These are phyloP conservation scores for Myiagra hebetior DNA, from an alignment of 2,113 vertebrate genomes.

Conservation along the genomic window DNA sequence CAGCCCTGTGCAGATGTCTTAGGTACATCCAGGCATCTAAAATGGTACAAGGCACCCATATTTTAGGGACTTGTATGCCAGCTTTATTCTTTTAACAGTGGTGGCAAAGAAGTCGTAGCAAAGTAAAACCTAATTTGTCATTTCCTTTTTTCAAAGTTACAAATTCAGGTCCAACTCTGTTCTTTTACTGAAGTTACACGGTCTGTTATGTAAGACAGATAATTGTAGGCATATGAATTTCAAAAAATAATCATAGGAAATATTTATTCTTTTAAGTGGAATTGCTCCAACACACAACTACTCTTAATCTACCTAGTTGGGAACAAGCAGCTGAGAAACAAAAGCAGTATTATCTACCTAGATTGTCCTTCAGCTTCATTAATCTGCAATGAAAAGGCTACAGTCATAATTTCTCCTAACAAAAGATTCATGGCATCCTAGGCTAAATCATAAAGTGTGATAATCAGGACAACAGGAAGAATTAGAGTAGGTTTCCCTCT, in stretches of 20 bases:
- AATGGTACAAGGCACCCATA: background rate
- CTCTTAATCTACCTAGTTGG: background rate
- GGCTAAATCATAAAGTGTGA: background rate
- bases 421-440: background rate
- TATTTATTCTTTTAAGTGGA: background rate
- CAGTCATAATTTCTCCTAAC: background rate
- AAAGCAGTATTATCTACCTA: background rate
- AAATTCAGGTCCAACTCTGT: background rate
- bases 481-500: background rate
- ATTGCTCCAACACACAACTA: background rate
- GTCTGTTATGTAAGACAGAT: background rate
- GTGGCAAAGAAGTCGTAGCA: background rate
- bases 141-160: background rate
- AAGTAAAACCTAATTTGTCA: background rate
- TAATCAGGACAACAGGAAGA: background rate
- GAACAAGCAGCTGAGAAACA: background rate
- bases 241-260: background rate
- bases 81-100: background rate
- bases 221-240: background rate
- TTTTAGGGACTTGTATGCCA: background rate
- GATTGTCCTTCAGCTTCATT: background rate
- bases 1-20: background rate
- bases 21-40: background rate
- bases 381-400: background rate
- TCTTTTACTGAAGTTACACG: background rate